Evolutionary conservation across 2,888 invertebrate genomes (phyloP), one percentile per base, ranked within the genome.

Genomic region (Drosophila subquinaria): DNA sequence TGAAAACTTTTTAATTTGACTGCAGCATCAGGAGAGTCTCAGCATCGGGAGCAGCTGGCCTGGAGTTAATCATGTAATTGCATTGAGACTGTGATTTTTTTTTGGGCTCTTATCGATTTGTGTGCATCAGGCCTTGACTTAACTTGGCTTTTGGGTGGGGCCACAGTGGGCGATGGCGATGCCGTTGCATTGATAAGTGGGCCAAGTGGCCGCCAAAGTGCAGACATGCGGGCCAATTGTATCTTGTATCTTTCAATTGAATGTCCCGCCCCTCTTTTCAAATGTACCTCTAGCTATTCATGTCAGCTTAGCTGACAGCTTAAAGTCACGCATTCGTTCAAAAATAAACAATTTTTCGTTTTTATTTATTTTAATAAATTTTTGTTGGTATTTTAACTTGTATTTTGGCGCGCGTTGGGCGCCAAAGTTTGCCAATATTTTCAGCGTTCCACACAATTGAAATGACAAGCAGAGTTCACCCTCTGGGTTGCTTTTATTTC

Each of bases 201-300:
- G 67, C 64, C 64, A 72, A 70, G 52, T 74, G 55, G 51, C 60
- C 48, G 33, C 38, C 43, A 66, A 69, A 66, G 63, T 79, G 80
- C 82, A 82, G 82, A 82, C 82, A 85, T 85, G 76, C 79, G 79
- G 82, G 81, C 63, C 82, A 79, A 79, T 75, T 78, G 79, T 78
- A 53, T 63, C 59, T 61, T 62, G 79, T 78, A 53, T 63, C 59
- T 61, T 62, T 79, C 77, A 74, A 77, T 77, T 77, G 75, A 64
- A 51, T 67, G 52, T 20, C 53, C 30, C 45, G 33, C 33, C 56
- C 33, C 30, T 4, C 11, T 30, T 8, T 33, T 30, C 17, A 35
- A 57, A 23, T 57, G 57, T 15, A 35, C 43, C 43, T 35, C 43
- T 33, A 10, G 55, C 55, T 13, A 42, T 55, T 17, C 17, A 56